Percentiles rank a stretch among this genome's conserved stretches.
Conservation (phyloP, 2,797 vertebrate genomes). For the Psittacula derbiana region DNA sequence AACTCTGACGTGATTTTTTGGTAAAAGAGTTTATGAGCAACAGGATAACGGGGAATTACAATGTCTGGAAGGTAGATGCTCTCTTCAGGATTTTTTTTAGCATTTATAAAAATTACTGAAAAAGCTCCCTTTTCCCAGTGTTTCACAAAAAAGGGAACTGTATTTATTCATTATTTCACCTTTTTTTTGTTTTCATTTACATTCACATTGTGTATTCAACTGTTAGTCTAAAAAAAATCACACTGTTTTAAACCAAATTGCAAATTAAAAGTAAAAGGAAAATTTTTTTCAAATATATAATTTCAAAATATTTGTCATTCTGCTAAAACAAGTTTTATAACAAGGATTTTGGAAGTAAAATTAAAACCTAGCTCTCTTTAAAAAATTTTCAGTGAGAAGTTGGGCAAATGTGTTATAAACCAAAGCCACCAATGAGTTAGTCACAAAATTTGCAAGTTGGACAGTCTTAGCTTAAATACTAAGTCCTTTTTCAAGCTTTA, state of each 20-base stretch:
- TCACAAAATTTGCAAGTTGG: background rate
- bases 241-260: background rate
- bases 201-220: background rate
- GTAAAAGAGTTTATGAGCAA: background rate
- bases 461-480: background rate
- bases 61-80: background rate
- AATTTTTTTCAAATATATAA: background rate
- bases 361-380: background rate
- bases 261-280: background rate
- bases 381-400: background rate
- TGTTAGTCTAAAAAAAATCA: background rate
- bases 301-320: background rate
- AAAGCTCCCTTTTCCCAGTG: background rate
- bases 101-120: background rate
- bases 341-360: background rate
- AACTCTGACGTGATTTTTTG: background rate
- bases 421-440: background rate
- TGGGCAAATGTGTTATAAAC: background rate
- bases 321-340: background rate
- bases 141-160: background rate
- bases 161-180: background rate
- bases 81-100: background rate
- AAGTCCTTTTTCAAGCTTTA: background rate
- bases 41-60: background rate
- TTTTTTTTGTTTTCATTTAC: background rate